Evolutionary conservation across 2,797 vertebrate genomes (phyloP), one percentile per base, ranked within the genome.

Genomic region (Cygnus olor): DNA sequence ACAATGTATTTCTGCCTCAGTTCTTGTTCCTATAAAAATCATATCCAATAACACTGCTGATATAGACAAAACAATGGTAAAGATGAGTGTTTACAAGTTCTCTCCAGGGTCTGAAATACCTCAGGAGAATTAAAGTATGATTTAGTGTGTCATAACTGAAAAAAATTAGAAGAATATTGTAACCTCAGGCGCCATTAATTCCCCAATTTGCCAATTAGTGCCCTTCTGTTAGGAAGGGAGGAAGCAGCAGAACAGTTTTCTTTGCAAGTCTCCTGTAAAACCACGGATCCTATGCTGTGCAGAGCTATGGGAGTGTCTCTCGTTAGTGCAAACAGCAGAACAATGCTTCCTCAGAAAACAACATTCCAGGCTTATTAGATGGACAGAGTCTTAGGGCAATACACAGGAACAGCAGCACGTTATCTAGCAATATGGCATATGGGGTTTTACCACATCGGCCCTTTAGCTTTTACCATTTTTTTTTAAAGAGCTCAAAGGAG

Each of bases 101-200:
- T 72, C 88, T 95, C 88, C 68, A 70, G 66, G 51, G n/a, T 82
- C 68, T 92, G 83, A 97, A 95, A 94, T 38, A 93, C 80, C 64
- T 84, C 88, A 84, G 60, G 64, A 91, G 71, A 95, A 94, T 60
- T 88, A 95, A 94, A 93, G 81, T 8, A 73, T 66, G 74, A 95
- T 63, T 86, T 73, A 94, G 84, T 81, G 34, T 38, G 64, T 34
- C 60, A 36, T 60, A 92, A 92, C 10, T 68, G 44, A 93, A 71
- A 80, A 89, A 53, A 53, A 53, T 80, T 80, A 80, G 70, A 82
- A 84, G 86, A 88, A 87, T 84, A 89, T 4, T 54, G 24, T 69
- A 93, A 92, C 88, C 90, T 89, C 74, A 53, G 83, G 80, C 68
- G 91, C 84, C 51, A 71, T 49, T 60, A 85, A 87, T 66, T 94